phyloP scores from a whole-genome alignment of 2,888 invertebrate genomes.

The Trachelus iudaicus region DNA sequence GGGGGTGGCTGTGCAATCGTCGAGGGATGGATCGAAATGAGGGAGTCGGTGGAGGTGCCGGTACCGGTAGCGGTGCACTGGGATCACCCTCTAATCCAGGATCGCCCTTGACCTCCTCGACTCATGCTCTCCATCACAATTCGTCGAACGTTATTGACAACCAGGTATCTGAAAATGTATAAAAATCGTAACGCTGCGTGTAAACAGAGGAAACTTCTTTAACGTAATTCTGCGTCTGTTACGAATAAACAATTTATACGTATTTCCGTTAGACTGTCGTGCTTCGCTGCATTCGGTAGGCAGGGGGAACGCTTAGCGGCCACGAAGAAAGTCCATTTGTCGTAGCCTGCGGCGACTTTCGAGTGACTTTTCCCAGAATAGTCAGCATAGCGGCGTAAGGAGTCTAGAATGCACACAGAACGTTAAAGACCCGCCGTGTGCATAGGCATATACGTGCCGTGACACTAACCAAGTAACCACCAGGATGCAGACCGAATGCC shows the following conservation, averaged over 20 bases:
- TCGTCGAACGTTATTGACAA: conserved; percentile 47
- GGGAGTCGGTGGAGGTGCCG: conserved; percentile 36
- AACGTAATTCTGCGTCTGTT: not conserved
- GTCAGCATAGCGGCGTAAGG: not conserved
- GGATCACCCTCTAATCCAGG: conserved; percentile 38
- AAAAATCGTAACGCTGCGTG: not conserved
- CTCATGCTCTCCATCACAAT: conserved; percentile 46
- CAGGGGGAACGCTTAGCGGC: not conserved
- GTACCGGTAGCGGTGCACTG: conserved; percentile 5
- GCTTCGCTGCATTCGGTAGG: not conserved
- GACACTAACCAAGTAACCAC: conserved; percentile 12
- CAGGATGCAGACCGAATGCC: conserved; percentile 46
- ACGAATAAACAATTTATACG: not conserved
- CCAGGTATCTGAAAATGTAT: conserved; percentile 41
- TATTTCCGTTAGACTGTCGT: not conserved
- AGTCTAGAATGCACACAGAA: not conserved
- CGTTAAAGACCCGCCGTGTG: not conserved
- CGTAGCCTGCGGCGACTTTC: not conserved
- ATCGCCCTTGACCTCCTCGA: conserved; percentile 46
- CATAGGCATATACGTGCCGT: not conserved
- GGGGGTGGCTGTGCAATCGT: not conserved
- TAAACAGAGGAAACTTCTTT: not conserved
- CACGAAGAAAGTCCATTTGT: not conserved
- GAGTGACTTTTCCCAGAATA: not conserved
- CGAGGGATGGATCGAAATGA: conserved; percentile 51